Percentiles rank a stretch among this genome's conserved stretches.
phyloP scores from a whole-genome alignment of 2,888 invertebrate genomes.

The Pseudoips prasinana region DNA sequence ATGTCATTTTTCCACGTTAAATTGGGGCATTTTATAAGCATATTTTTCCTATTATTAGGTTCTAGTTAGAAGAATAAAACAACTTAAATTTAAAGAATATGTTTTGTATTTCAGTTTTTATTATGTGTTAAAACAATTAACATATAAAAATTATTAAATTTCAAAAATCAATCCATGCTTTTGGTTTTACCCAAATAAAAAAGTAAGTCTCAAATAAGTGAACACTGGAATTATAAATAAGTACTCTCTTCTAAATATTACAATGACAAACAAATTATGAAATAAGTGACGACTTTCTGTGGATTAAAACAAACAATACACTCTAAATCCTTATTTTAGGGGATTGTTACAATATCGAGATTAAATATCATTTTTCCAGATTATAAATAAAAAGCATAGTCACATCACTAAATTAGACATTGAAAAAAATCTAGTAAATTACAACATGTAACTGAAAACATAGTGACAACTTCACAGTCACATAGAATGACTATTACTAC shows the following conservation, averaged over 20 bases:
- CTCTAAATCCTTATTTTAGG: slow-evolving; percentile 21
- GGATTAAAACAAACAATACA: slow-evolving; percentile 26
- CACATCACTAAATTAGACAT: slow-evolving; percentile 23
- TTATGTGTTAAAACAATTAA: slow-evolving; percentile 66
- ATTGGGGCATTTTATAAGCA: too few species aligned
- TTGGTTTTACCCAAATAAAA: slow-evolving; percentile 57
- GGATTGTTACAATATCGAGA: slow-evolving; percentile 16
- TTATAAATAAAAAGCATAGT: slow-evolving; percentile 20
- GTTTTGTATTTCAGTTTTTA: slow-evolving; percentile 67
- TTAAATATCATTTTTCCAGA: slow-evolving; percentile 17
- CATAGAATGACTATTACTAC: too few species aligned
- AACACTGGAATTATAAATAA: slow-evolving; percentile 38
- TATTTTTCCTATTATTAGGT: too few species aligned
- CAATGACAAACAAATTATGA: slow-evolving; percentile 28
- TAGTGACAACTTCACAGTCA: too few species aligned
- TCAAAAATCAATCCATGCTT: slow-evolving; percentile 59
- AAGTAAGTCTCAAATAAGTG: slow-evolving; percentile 49
- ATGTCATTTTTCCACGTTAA: too few species aligned
- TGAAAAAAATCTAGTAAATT: slow-evolving; percentile 18
- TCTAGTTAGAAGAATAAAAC: background rate
- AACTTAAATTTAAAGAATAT: slow-evolving; percentile 50
- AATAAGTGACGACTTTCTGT: slow-evolving; percentile 18
- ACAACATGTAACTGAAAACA: too few species aligned
- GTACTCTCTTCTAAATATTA: slow-evolving; percentile 32
- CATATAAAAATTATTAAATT: slow-evolving; percentile 63